Base-by-base conservation (phyloP, 2,888 invertebrate species). In the Brenthis hecate region DNA sequence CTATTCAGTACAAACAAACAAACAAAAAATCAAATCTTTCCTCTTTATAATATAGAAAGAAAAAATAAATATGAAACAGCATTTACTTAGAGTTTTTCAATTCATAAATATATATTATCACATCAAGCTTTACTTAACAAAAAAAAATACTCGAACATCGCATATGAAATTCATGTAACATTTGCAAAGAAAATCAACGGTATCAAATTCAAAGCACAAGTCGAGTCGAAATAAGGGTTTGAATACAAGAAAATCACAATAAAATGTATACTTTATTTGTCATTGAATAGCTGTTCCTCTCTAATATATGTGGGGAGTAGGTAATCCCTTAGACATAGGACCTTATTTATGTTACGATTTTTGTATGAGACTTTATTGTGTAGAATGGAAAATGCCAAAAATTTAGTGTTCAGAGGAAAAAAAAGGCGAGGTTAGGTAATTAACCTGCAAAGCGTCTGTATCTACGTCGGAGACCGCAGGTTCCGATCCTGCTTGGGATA, bases 201-300 rank as follows among this genome's bases (percentile, higher is more conserved):
- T 67, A 77, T 78, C 76, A 77, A 75, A 76, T 74, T 75, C 73
- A 75, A 75, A 74, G 73, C 73, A 73, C 72, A 74, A 78, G 72
- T 65, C 74, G 71, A 68, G 61, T 76, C 76, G 73, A 73, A 78
- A 77, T 78, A 79, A 80, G 78, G 77, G 75, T 76, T 74, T 73
- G 69, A 73, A 74, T 74, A 64, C 69, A 76, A 72, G 71, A 72
- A 74, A 73, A 74, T 74, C 74, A 77, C 77, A 80, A 78, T 78
- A 76, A 74, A 73, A 74, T 69, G 73, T 75, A 76, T 74, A 74
- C 73, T 72, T 78, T 78, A 77, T 78, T 78, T 78, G 79, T 78
- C 75, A 77, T 74, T 78, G 74, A 75, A 77, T 73, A 75, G 74
- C 71, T 77, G 74, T 77, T 78, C 72, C 73, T 75, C 76, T 71